These are phyloP conservation scores for Ascidia mentula DNA, from an alignment of 23 tunicate genomes.

Conservation along the genomic window DNA sequence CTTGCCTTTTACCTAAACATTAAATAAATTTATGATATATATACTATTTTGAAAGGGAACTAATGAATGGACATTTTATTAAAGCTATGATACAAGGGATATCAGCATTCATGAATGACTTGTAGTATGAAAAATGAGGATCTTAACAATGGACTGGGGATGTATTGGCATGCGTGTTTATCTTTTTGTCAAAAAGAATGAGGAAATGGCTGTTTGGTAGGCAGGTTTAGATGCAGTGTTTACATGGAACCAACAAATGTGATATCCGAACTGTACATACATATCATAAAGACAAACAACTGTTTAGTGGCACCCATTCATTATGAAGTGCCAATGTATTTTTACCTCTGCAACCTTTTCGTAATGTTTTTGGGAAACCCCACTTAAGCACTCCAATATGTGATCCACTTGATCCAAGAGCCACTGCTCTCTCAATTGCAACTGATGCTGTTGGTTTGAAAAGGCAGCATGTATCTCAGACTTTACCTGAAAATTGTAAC, in stretches of 20 bases:
- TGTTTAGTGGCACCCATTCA: too few species aligned
- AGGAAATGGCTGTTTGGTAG: neutral
- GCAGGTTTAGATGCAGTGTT: neutral
- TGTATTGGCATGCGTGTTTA: too few species aligned
- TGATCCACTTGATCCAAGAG: neutral
- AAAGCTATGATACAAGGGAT: too few species aligned
- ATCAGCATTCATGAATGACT: too few species aligned
- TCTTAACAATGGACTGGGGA: too few species aligned
- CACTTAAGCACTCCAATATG: neutral
- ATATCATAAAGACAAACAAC: neutral
- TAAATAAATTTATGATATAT: neutral
- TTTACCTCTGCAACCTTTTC: slow-evolving; percentile 2
- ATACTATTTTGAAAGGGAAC: too few species aligned
- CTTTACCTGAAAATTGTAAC: too few species aligned
- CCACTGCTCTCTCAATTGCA: slow-evolving; percentile 6
- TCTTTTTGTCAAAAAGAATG: neutral
- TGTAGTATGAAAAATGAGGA: too few species aligned
- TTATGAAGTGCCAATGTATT: neutral
- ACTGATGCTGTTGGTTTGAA: neutral
- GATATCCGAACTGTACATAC: neutral
- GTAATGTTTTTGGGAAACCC: neutral
- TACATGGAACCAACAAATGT: neutral
- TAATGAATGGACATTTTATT: too few species aligned
- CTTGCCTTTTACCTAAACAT: slow-evolving; percentile 2
- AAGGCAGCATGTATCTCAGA: neutral